These are phyloP conservation scores for Neotragus pygmaeus DNA, from an alignment of 2,113 vertebrate species.

Conservation along the genomic window DNA sequence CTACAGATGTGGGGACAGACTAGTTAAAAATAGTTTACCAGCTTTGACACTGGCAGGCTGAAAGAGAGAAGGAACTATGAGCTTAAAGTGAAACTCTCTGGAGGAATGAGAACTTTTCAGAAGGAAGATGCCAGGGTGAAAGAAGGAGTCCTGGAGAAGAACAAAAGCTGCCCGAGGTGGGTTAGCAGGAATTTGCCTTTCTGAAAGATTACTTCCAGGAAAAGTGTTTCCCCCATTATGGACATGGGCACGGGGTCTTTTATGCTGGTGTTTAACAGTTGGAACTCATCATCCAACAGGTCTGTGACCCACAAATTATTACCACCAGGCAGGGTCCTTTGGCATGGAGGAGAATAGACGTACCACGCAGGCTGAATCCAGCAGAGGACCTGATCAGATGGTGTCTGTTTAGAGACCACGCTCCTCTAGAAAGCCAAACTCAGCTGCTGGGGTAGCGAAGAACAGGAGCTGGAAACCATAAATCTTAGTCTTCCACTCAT, in stretches of 20 bases:
- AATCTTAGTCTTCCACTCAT: no score
- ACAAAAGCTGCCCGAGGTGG: background rate
- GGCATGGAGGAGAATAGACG: rapidly evolving
- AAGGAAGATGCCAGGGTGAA: background rate
- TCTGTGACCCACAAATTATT: background rate
- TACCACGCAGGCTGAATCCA: background rate
- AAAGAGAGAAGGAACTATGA: background rate
- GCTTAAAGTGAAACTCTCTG: background rate
- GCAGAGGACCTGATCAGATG: background rate
- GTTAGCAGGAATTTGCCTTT: background rate
- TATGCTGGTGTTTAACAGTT: background rate
- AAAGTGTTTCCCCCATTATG: rapidly evolving
- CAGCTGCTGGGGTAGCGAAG: background rate
- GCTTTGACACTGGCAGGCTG: background rate
- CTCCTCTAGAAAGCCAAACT: background rate
- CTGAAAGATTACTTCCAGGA: background rate
- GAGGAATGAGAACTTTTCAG: background rate
- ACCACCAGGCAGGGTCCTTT: background rate
- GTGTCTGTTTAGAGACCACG: background rate
- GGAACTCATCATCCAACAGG: background rate
- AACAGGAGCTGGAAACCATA: background rate
- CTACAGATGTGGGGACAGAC: background rate
- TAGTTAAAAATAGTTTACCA: background rate
- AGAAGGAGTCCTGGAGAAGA: background rate
- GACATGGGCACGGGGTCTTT: background rate